Conservation (phyloP, 2,797 vertebrate species). For the Enteromius argenteus region DNA sequence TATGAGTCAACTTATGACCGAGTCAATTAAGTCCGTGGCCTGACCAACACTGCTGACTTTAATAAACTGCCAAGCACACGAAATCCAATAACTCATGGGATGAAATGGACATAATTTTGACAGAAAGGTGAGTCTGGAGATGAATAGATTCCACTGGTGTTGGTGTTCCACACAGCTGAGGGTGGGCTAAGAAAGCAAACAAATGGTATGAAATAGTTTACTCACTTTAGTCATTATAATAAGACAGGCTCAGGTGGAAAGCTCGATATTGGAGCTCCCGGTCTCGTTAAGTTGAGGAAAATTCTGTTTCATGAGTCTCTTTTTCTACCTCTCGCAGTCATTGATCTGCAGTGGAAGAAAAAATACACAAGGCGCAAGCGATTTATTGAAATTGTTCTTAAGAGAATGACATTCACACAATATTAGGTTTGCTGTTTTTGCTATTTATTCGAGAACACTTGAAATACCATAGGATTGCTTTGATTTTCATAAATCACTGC, state of each 20-base stretch:
- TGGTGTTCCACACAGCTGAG: constrained; percentile 33
- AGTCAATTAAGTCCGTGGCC: constrained; percentile 75
- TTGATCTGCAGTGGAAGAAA: constrained; percentile 15
- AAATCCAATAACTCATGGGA: constrained; percentile 71
- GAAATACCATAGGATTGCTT: constrained; percentile 15
- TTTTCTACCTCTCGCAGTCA: constrained; percentile 6
- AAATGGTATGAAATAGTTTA: constrained; percentile 66
- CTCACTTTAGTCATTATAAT: constrained; percentile 70
- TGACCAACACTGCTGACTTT: constrained; percentile 71
- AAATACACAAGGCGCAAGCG: background rate
- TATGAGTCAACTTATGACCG: constrained; percentile 77
- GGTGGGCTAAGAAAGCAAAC: constrained; percentile 59
- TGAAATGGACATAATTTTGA: constrained; percentile 67
- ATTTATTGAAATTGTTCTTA: constrained; percentile 37
- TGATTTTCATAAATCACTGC: constrained; percentile 33
- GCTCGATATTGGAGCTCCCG: background rate
- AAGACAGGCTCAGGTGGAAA: constrained; percentile 51
- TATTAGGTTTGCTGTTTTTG: constrained; percentile 22
- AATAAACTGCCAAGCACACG: constrained; percentile 75
- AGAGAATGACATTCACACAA: constrained; percentile 26
- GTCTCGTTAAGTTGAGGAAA: constrained; percentile 2
- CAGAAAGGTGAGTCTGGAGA: constrained; percentile 67
- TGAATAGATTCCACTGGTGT: constrained; percentile 61
- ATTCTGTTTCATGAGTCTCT: constrained; percentile 10
- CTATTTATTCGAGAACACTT: constrained; percentile 16